Percentiles rank a stretch among this genome's conserved stretches.
Conservation (phyloP, 1,140 invertebrate genomes). For the Proctacanthus coquilletti region DNA sequence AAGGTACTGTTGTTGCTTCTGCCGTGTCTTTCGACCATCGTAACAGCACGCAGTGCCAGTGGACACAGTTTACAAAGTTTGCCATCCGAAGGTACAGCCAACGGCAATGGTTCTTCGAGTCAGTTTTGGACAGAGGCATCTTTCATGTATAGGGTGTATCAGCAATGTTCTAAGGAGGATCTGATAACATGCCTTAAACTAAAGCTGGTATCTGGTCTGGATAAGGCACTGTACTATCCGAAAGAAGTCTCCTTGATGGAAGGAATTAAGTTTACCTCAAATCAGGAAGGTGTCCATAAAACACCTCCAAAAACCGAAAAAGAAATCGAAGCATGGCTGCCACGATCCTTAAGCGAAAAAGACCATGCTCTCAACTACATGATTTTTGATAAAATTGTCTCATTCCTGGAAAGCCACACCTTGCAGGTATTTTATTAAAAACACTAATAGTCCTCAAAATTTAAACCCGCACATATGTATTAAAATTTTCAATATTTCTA, state of each 20-base stretch:
- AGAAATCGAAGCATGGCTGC: conserved; percentile 49
- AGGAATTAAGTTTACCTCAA: conserved; percentile 48
- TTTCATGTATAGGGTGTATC: conserved; percentile 38
- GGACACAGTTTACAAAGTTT: conserved; percentile 6
- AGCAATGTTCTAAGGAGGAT: conserved; percentile 54
- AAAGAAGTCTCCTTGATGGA: conserved; percentile 47
- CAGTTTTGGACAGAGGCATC: conserved; percentile 24
- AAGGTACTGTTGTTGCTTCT: too few species aligned
- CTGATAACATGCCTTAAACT: conserved; percentile 58
- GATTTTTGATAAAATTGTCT: conserved; percentile 53
- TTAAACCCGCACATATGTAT: too few species aligned
- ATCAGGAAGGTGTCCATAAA: too few species aligned
- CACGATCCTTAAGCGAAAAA: conserved; percentile 48
- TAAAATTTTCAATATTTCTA: too few species aligned
- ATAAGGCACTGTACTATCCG: conserved; percentile 45
- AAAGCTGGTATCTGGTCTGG: conserved; percentile 54
- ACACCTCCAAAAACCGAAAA: conserved; percentile 28
- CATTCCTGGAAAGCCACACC: conserved; percentile 58
- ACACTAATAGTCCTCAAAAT: too few species aligned
- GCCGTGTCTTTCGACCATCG: too few species aligned
- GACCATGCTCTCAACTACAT: conserved; percentile 55
- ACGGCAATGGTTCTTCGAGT: background rate
- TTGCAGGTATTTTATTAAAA: too few species aligned
- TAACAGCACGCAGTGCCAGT: conserved; percentile 16
- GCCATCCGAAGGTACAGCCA: background rate